These are phyloP conservation scores for Hafferia zeledoni DNA, from an alignment of 2,797 vertebrate genomes.

Conservation along the genomic window DNA sequence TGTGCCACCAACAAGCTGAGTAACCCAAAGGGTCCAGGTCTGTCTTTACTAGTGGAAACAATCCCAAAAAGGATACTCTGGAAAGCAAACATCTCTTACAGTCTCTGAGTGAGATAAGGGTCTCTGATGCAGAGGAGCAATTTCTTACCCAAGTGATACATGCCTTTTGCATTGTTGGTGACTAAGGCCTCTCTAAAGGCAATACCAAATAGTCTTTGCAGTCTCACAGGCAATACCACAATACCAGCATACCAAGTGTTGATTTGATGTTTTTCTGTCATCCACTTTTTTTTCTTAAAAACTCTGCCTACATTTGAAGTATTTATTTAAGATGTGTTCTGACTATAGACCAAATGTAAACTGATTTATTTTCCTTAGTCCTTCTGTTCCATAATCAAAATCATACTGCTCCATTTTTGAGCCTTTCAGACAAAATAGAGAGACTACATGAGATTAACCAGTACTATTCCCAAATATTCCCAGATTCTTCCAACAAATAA, in stretches of 20 bases:
- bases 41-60: background rate
- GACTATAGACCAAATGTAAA: background rate
- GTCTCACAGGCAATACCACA: background rate
- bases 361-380: background rate
- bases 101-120: background rate
- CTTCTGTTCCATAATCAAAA: background rate
- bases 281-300: background rate
- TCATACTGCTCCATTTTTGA: background rate
- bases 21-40: background rate
- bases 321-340: background rate
- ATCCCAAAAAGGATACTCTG: background rate
- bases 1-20: background rate
- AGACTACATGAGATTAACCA: background rate
- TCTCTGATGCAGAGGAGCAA: background rate
- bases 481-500: background rate
- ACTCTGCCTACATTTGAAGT: background rate
- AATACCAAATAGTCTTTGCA: background rate
- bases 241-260: background rate
- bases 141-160: background rate
- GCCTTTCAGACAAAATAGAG: background rate
- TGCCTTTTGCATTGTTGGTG: background rate
- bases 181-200: background rate
- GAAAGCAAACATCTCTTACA: background rate
- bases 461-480: background rate
- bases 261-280: background rate